Evolutionary conservation across 2,888 invertebrate species (phyloP).

Genomic region (Exephanes ischioxanthus): DNA sequence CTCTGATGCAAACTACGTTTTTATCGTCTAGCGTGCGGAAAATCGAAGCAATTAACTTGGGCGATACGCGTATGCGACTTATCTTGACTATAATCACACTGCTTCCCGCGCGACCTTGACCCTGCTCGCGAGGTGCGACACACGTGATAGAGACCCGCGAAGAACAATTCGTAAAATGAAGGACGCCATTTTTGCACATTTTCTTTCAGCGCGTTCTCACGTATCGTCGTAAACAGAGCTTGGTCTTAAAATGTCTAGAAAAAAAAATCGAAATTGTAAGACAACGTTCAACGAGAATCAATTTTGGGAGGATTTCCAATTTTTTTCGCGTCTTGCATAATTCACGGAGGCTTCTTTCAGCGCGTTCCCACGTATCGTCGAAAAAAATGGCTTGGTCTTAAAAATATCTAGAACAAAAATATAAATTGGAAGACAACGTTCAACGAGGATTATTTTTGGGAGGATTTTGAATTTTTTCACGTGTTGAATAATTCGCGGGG

Average conservation of each 20-base stretch:
- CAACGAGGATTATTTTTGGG: too few species aligned
- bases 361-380: neutral
- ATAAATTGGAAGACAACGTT: too few species aligned
- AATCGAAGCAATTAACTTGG: slow-evolving; percentile 7
- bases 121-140: neutral
- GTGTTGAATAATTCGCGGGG: too few species aligned
- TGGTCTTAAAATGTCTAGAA: neutral
- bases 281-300: too few species aligned
- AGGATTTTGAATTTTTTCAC: too few species aligned
- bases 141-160: neutral
- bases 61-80: slow-evolving; percentile 2
- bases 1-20: neutral
- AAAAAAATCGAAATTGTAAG: too few species aligned
- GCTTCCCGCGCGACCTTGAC: slow-evolving; percentile 34
- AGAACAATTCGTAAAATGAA: slow-evolving; percentile 10
- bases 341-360: neutral
- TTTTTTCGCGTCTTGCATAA: too few species aligned
- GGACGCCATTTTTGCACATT: neutral
- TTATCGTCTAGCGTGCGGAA: neutral
- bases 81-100: slow-evolving; percentile 14
- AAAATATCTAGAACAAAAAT: too few species aligned
- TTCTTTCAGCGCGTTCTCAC: neutral
- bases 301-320: too few species aligned
- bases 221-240: neutral
- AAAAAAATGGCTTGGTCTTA: neutral